Evolutionary conservation across 1,140 invertebrate species (phyloP), one percentile per base, ranked within the genome.

Genomic region (Xylocopa sonorina): DNA sequence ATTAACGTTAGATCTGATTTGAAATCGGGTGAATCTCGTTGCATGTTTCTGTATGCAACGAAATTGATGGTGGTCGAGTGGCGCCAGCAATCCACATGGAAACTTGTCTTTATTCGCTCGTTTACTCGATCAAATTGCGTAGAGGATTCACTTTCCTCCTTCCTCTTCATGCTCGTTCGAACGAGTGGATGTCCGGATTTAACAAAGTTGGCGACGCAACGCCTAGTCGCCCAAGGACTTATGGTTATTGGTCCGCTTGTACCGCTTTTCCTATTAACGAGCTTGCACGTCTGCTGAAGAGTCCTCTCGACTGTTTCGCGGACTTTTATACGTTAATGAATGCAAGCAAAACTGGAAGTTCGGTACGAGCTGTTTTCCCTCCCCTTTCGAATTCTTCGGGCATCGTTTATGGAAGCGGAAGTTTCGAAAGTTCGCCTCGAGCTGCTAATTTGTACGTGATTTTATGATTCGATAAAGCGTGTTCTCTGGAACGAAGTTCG

Each of bases 81-180:
- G n/a, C n/a, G n/a, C n/a, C n/a, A n/a, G n/a, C n/a, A n/a, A n/a
- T n/a, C n/a, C n/a, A n/a, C n/a, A n/a, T n/a, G n/a, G n/a, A n/a
- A n/a, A n/a, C n/a, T n/a, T n/a, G n/a, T n/a, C n/a, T n/a, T n/a
- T n/a, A n/a, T n/a, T n/a, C n/a, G n/a, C n/a, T n/a, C 43, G 41
- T 64, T 32, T 29, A 43, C 34, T 27, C 48, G 27, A 66, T 16
- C n/a, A 43, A 74, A 74, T 74, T 74, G n/a, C n/a, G n/a, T n/a
- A 74, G 64, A 29, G 32, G 38, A 51, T 63, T 74, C 71, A n/a
- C 43, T 63, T 73, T 63, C 69, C 48, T n/a, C 27, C 21, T 72
- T 32, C 21, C 53, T 60, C 27, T 7, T 34, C 10, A 12, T 5
- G 32, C 18, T 21, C 55, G 55, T 21, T 34, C 34, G n/a, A 9